A percentile compares a stretch with the other conserved stretches of the same genome.
phyloP scores from a whole-genome alignment of 2,113 vertebrate species.

The Rallus limicola region DNA sequence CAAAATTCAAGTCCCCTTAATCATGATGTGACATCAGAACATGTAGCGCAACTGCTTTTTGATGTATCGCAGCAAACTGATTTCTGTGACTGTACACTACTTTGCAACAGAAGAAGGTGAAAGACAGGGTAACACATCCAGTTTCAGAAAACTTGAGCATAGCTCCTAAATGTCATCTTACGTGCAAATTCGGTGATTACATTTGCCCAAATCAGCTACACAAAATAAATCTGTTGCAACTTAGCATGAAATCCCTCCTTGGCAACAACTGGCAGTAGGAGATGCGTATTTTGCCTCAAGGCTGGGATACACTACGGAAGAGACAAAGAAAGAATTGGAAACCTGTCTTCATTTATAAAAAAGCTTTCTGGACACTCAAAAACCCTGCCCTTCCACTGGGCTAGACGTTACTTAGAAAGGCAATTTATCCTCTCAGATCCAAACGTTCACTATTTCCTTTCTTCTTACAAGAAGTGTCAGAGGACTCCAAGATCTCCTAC shows the following conservation, averaged over 20 bases:
- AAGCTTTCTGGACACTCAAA: background rate
- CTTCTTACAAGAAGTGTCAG: background rate
- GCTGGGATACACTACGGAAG: background rate
- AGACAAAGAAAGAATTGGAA: background rate
- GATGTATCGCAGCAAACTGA: background rate
- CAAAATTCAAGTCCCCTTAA: background rate
- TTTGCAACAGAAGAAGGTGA: background rate
- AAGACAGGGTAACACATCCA: background rate
- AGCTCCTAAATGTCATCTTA: background rate
- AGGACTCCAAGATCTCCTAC: constrained; percentile 22
- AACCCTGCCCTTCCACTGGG: background rate
- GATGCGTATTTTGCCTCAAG: background rate
- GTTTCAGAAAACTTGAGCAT: background rate
- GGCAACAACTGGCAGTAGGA: background rate
- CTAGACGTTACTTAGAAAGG: background rate
- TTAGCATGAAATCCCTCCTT: constrained; percentile 1
- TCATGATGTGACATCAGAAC: background rate
- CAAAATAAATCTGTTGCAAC: background rate
- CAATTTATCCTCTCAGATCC: background rate
- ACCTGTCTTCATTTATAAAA: background rate
- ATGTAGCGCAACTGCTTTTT: background rate
- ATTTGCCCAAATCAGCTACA: background rate
- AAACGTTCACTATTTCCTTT: background rate
- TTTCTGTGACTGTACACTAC: background rate
- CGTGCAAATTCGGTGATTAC: background rate